Evolutionary conservation across 2,113 vertebrate species (phyloP).

Genomic region (Oceanites oceanicus): DNA sequence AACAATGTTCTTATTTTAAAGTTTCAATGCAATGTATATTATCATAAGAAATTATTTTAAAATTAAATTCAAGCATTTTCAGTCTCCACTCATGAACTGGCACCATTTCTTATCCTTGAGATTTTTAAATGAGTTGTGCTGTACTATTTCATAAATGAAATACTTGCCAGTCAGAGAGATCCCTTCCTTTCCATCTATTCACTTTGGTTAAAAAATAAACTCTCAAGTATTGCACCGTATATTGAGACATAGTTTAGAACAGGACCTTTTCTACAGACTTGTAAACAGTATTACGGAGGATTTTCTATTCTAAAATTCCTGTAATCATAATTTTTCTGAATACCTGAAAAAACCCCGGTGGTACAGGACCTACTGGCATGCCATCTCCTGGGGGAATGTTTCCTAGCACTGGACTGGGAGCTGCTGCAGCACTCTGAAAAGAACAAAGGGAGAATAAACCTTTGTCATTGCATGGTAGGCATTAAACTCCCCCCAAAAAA

Average conservation of each 20-base stretch:
- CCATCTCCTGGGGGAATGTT: slow-evolving; percentile 97
- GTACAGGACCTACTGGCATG: slow-evolving; percentile 96
- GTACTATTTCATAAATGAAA: not conserved
- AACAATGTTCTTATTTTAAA: not conserved
- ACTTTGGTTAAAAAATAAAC: not conserved
- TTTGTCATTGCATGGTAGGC: slow-evolving; percentile 78
- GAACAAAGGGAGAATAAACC: slow-evolving; percentile 81
- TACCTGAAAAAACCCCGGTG: slow-evolving; percentile 98
- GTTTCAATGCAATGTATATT: not conserved
- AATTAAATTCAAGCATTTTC: not conserved
- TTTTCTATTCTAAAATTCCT: slow-evolving; percentile 70
- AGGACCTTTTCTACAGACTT: slow-evolving; percentile 48
- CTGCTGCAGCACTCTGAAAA: slow-evolving; percentile 94
- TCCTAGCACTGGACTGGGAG: slow-evolving; percentile 94
- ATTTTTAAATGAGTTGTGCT: not conserved
- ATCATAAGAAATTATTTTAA: not conserved
- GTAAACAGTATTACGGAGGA: slow-evolving; percentile 39
- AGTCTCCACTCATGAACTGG: not conserved
- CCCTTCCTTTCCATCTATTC: not conserved
- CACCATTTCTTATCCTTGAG: not conserved
- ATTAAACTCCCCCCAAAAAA: slow-evolving; percentile 22
- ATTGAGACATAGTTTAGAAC: slow-evolving; percentile 31
- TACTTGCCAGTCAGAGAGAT: not conserved
- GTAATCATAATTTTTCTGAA: slow-evolving; percentile 71
- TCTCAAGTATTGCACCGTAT: slow-evolving; percentile 9